These are phyloP conservation scores for Diplogasteroides magnus DNA, from an alignment of 1,140 invertebrate species.

Conservation along the genomic window DNA sequence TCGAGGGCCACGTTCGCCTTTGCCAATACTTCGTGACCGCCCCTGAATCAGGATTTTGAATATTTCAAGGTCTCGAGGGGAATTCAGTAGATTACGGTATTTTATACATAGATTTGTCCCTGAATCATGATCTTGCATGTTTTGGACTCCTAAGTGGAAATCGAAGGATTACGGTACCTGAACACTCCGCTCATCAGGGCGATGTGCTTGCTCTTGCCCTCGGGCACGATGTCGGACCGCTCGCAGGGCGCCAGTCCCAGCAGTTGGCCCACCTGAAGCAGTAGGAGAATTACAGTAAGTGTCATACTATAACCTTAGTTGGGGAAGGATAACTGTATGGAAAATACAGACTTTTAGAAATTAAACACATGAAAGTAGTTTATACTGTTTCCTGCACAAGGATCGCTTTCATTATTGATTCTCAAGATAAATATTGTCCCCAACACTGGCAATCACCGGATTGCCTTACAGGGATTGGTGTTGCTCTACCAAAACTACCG, in stretches of 20 bases:
- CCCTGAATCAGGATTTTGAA: background rate
- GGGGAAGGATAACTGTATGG: too few relatives aligned
- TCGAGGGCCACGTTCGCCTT: conserved; percentile 24
- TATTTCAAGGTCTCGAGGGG: background rate
- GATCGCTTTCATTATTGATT: background rate
- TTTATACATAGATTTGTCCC: too few relatives aligned
- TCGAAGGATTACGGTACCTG: conserved; percentile 77
- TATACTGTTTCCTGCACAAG: too few relatives aligned
- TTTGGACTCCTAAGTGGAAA: background rate
- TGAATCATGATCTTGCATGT: background rate
- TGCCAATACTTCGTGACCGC: conserved; percentile 11
- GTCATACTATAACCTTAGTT: too few relatives aligned
- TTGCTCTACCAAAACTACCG: too few relatives aligned
- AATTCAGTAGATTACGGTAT: too few relatives aligned
- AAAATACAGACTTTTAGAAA: too few relatives aligned
- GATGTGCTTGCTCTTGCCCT: conserved; percentile 75
- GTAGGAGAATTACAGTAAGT: too few relatives aligned
- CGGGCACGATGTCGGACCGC: conserved; percentile 74
- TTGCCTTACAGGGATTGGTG: too few relatives aligned
- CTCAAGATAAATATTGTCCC: too few relatives aligned
- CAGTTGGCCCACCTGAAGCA: conserved; percentile 8
- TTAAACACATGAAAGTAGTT: too few relatives aligned
- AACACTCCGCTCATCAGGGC: conserved; percentile 76
- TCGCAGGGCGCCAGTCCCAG: conserved; percentile 81
- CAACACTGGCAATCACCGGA: too few relatives aligned